Evolutionary conservation across 2,888 invertebrate species (phyloP).

Genomic region (Melinaea marsaeus): DNA sequence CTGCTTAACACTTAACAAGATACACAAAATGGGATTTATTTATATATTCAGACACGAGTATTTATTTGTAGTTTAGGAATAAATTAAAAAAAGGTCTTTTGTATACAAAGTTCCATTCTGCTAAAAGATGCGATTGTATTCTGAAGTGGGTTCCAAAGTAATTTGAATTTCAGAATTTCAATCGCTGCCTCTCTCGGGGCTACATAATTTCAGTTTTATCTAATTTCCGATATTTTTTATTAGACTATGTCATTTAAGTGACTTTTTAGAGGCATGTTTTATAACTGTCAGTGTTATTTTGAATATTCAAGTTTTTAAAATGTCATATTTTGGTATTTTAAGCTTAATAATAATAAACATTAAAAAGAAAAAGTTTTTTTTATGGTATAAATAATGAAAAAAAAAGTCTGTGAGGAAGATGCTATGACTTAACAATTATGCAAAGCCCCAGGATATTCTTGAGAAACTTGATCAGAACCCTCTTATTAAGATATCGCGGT

Average conservation of each 20-base stretch:
- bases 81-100: constrained; percentile 53
- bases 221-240: constrained; percentile 28
- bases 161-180: constrained; percentile 73
- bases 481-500: constrained; percentile 74
- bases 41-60: constrained; percentile 29
- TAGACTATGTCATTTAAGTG: not conserved
- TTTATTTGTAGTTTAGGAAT: constrained; percentile 34
- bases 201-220: constrained; percentile 39
- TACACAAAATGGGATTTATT: constrained; percentile 24
- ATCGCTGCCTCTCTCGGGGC: constrained; percentile 45
- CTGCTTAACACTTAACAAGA: constrained; percentile 14
- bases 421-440: constrained; percentile 64
- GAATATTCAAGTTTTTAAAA: too few relatives aligned
- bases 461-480: constrained; percentile 67
- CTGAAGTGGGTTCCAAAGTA: constrained; percentile 59
- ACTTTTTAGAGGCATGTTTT: too few relatives aligned
- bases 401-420: constrained; percentile 31
- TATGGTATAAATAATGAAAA: not conserved
- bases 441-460: constrained; percentile 50
- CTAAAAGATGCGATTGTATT: constrained; percentile 59
- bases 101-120: constrained; percentile 57
- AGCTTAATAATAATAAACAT: too few relatives aligned
- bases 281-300: too few relatives aligned
- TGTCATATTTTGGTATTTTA: too few relatives aligned
- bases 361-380: not conserved